Conservation (phyloP, 2,888 invertebrate species). For the Nephrotoma flavescens region DNA sequence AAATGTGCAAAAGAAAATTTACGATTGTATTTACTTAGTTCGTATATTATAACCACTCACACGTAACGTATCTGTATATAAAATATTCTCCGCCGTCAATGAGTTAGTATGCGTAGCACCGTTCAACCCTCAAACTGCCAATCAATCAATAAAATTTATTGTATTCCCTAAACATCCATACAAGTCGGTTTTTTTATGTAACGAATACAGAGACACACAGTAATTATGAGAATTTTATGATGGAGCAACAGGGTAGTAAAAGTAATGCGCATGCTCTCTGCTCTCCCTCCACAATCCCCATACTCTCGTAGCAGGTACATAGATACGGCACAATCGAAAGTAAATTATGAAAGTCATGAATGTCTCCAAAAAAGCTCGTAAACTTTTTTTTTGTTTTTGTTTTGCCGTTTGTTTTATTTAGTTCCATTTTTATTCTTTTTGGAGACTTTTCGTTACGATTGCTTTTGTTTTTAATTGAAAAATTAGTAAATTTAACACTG, state of each 20-base stretch:
- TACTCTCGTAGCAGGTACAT: neutral
- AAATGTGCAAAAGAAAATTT: neutral
- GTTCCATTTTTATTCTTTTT: neutral
- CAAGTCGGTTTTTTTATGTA: neutral
- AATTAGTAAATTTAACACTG: neutral
- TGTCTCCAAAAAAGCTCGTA: neutral
- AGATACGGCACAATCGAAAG: neutral
- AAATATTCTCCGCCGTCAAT: neutral
- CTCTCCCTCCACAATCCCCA: neutral
- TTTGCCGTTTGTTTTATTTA: neutral
- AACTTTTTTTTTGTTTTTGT: neutral
- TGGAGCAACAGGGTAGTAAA: neutral
- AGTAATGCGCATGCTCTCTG: neutral
- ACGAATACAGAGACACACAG: neutral
- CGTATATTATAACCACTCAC: neutral
- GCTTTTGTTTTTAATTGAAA: neutral
- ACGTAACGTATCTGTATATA: neutral
- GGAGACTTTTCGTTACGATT: neutral
- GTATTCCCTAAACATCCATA: neutral
- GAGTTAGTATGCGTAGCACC: neutral
- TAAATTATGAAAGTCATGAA: neutral
- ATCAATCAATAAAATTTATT: neutral
- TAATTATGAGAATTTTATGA: neutral
- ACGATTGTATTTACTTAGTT: neutral
- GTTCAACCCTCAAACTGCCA: neutral